Percentiles rank a stretch among this genome's conserved stretches.
Conservation (phyloP, 2,888 invertebrate species). For the Muschampia plurimacula region DNA sequence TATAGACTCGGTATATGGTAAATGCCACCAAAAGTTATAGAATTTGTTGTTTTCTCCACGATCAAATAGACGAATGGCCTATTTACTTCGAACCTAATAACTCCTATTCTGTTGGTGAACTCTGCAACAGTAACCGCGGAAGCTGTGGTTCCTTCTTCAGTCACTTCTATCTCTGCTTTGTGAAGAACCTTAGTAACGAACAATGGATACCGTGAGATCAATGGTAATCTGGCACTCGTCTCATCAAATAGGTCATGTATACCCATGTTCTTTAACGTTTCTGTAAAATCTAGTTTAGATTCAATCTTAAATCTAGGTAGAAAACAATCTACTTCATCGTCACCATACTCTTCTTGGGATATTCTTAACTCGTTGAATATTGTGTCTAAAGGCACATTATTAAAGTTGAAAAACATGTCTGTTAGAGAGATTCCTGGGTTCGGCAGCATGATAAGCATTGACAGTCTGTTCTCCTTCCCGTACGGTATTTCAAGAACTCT, state of each 20-base stretch:
- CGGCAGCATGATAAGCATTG: conserved; percentile 89
- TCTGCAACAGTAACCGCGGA: conserved; percentile 84
- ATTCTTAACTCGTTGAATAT: conserved; percentile 81
- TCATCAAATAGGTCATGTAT: conserved; percentile 87
- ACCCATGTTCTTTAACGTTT: conserved; percentile 70
- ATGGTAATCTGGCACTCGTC: conserved; percentile 59
- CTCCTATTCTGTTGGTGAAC: conserved; percentile 81
- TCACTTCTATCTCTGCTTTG: conserved; percentile 90
- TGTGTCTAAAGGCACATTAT: conserved; percentile 69
- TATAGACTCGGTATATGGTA: conserved; percentile 69
- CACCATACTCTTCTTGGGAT: conserved; percentile 80
- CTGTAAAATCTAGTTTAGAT: conserved; percentile 84
- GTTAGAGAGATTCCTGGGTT: conserved; percentile 80
- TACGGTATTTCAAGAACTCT: conserved; percentile 89
- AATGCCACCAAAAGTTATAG: conserved; percentile 76
- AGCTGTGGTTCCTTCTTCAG: conserved; percentile 90
- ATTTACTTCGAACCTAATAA: conserved; percentile 87
- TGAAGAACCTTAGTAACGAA: conserved; percentile 87
- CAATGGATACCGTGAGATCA: conserved; percentile 80
- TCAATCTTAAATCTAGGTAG: conserved; percentile 87
- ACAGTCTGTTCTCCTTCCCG: conserved; percentile 80
- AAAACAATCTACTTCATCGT: conserved; percentile 88
- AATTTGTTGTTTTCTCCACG: conserved; percentile 85
- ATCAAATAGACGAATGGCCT: conserved; percentile 89
- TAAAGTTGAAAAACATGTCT: conserved; percentile 82